Evolutionary conservation across 2,888 invertebrate species (phyloP).

Genomic region (Idaea aversata): DNA sequence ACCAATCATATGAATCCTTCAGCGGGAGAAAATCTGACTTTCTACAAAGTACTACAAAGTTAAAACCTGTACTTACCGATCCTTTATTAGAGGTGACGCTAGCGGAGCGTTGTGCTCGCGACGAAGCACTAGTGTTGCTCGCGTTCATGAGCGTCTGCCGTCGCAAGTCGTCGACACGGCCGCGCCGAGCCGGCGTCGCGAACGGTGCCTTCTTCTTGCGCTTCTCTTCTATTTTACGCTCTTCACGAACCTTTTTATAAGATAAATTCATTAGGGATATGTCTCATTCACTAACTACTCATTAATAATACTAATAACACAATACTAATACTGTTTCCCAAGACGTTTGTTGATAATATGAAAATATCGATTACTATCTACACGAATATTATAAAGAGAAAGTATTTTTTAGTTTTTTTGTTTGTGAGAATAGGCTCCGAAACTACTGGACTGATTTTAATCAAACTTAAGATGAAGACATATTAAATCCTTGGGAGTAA

Average conservation of each 20-base stretch:
- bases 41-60: not conserved
- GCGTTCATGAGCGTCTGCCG: conserved; percentile 64
- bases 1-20: not conserved
- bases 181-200: conserved; percentile 61
- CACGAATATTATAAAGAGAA: no score
- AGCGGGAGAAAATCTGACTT: no score
- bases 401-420: not conserved
- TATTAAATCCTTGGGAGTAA: no score
- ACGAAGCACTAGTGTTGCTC: conserved; percentile 70
- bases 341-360: no score
- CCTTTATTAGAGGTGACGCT: conserved; percentile 60
- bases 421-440: no score
- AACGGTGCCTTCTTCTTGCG: conserved; percentile 66
- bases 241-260: conserved; percentile 62
- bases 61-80: conserved; percentile 38
- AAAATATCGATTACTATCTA: no score
- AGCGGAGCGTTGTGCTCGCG: conserved; percentile 59
- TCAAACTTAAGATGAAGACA: no score
- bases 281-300: no score
- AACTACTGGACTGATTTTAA: no score
- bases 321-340: no score
- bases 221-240: conserved; percentile 66
- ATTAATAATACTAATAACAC: no score
- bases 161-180: conserved; percentile 57
- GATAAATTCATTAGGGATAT: no score